Percentiles rank a stretch among this genome's conserved stretches.
These are phyloP conservation scores for Halcyon malimbica DNA, from an alignment of 2,113 vertebrate genomes.

Conservation along the genomic window DNA sequence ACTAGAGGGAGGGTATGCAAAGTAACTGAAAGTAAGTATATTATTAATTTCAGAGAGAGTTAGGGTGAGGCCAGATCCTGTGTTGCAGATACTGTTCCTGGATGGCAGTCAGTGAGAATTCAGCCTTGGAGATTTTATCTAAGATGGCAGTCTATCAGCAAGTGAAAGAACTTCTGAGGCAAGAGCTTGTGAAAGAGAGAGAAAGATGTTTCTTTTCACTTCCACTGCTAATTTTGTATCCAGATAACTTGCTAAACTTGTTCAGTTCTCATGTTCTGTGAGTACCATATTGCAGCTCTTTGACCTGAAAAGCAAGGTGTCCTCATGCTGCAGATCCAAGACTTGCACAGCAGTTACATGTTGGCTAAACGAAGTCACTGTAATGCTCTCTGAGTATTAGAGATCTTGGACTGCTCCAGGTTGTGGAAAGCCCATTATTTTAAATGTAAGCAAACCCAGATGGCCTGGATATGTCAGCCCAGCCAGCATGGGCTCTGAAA, in stretches of 20 bases:
- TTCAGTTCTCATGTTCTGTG: neutral
- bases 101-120: neutral
- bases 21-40: neutral
- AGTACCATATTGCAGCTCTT: neutral
- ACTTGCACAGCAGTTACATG: neutral
- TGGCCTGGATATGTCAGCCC: neutral
- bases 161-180: neutral
- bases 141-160: neutral
- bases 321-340: neutral
- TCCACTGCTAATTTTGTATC: neutral
- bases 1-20: neutral
- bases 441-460: neutral
- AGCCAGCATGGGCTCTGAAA: neutral
- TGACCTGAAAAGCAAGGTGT: neutral
- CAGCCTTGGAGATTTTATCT: neutral
- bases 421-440: neutral
- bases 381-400: neutral
- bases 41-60: neutral
- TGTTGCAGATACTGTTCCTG: neutral
- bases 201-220: neutral
- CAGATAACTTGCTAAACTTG: neutral
- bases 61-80: neutral
- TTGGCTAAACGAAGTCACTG: neutral
- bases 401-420: neutral
- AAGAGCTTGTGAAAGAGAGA: neutral